phyloP scores from a whole-genome alignment of 2,888 invertebrate species.

The Nemoura dubitans region DNA sequence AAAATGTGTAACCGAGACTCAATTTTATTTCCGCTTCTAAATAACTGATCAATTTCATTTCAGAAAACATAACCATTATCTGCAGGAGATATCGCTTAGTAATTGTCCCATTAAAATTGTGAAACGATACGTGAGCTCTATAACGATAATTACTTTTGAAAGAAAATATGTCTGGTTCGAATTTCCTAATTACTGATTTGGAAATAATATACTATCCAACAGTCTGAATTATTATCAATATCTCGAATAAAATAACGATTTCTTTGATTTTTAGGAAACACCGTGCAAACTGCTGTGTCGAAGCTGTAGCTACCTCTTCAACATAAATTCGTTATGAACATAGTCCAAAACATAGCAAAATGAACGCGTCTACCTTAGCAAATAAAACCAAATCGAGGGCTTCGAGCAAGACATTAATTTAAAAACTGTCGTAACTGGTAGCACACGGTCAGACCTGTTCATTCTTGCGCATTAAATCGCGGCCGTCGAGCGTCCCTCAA shows the following conservation, averaged over 20 bases:
- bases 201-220: background rate
- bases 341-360: too few species aligned
- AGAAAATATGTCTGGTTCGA: background rate
- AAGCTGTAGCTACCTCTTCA: too few species aligned
- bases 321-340: too few species aligned
- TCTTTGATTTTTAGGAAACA: background rate
- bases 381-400: too few species aligned
- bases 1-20: too few species aligned
- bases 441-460: background rate
- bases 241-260: background rate
- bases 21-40: background rate
- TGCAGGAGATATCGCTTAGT: background rate
- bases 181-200: background rate
- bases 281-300: too few species aligned
- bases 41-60: background rate
- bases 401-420: too few species aligned
- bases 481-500: background rate
- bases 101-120: background rate
- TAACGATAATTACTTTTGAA: background rate
- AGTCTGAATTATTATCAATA: background rate
- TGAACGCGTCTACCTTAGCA: too few species aligned
- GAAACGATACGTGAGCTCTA: background rate
- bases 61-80: background rate
- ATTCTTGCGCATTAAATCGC: background rate
- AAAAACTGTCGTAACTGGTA: too few species aligned